Percentiles rank a stretch among this genome's conserved stretches.
phyloP scores from a whole-genome alignment of 2,888 invertebrate species.

The Noctua comes region DNA sequence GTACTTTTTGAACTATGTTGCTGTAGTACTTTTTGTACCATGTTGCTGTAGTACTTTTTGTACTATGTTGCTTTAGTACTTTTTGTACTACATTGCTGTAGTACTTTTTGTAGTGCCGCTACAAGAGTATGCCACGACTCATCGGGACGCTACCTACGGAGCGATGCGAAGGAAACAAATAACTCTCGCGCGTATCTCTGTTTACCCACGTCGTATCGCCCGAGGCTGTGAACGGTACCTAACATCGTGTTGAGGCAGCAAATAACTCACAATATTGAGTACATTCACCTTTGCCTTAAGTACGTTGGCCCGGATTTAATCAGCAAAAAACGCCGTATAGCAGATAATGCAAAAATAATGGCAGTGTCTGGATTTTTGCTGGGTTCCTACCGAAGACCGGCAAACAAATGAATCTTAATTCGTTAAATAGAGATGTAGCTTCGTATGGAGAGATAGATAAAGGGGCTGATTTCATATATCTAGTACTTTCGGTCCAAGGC shows the following conservation, averaged over 20 bases:
- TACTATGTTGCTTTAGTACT: too few species aligned
- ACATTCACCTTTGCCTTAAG: conserved; percentile 35
- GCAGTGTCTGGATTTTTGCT: neutral
- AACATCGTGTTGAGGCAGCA: neutral
- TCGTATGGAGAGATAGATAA: neutral
- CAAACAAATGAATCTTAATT: neutral
- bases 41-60: too few species aligned
- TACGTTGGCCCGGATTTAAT: neutral
- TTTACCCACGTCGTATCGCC: neutral
- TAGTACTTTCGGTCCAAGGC: neutral
- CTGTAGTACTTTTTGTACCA: too few species aligned
- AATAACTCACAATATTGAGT: conserved; percentile 15
- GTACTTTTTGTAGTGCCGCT: too few species aligned
- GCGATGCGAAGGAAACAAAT: neutral
- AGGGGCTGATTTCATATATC: neutral
- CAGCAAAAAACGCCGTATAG: conserved; percentile 10
- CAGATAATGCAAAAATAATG: conserved; percentile 13
- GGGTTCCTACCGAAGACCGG: neutral
- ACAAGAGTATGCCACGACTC: neutral
- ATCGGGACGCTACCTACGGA: neutral
- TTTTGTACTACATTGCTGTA: too few species aligned
- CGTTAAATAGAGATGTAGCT: neutral
- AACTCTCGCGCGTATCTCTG: neutral
- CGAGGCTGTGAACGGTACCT: neutral
- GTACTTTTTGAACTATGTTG: too few species aligned